Evolutionary conservation across 2,888 invertebrate genomes (phyloP), one percentile per base, ranked within the genome.

Genomic region (Leptinotarsa tumamoca): DNA sequence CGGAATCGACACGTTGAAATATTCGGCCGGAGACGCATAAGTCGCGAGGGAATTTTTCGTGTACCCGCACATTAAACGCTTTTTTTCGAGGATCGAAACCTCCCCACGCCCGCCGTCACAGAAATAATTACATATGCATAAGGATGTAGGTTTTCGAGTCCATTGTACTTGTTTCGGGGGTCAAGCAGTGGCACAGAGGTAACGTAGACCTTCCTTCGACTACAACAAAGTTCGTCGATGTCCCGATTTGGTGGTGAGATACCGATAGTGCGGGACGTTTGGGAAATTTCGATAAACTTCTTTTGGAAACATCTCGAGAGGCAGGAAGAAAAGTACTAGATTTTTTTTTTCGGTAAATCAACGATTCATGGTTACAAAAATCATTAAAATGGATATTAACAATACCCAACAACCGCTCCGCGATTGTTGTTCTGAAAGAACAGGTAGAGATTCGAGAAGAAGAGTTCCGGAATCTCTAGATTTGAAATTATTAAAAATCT

Each of bases 181-280:
- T 77, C 74, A 78, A 73, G 77, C 73, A 66, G 75, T 78, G 79
- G 76, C 77, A 75, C 70, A 73, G 71, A 79, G 70, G 71, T 73
- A 76, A 76, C 75, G 77, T 74, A 78, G 74, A 78, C 71, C 74
- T 71, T 67, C 74, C 74, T 71, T 67, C 74, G 69, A 67, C 21
- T 69, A 69, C 72, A 76, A 77, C 69, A 74, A 74, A 72, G 76
- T 56, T 72, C 72, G 69, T 75, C 75, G 75, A 75, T 73, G 68
- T 66, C 70, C 63, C 67, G 75, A 75, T 75, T 50, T 71, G 72
- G 67, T 72, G 70, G 61, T 67, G 68, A 67, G 77, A 79, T 79
- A 79, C 52, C 27, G 52, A 71, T 76, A 71, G 71, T 73, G 70
- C 66, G 63, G 68, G 63, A 50, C 52, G 4, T 61, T 33, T 58